Evolutionary conservation across 2,797 vertebrate species (phyloP).

Genomic region (Orestias chungarensis): DNA sequence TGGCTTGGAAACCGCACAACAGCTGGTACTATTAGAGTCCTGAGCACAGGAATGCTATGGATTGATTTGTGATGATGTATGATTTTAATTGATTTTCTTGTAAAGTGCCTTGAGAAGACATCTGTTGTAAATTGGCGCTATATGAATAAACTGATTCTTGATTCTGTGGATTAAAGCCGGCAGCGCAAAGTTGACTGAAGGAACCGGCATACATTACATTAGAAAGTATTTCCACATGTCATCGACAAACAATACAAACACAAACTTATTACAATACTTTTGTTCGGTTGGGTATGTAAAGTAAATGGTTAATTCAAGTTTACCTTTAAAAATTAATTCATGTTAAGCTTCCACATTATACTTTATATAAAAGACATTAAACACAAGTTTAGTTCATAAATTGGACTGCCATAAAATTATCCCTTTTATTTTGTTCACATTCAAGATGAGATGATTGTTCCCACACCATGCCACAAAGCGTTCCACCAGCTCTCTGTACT

Average conservation of each 20-base stretch:
- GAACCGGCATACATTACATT: too few relatives aligned
- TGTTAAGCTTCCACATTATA: neutral
- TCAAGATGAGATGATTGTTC: too few relatives aligned
- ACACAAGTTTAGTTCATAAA: neutral
- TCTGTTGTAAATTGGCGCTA: too few relatives aligned
- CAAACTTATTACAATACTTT: too few relatives aligned
- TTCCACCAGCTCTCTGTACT: too few relatives aligned
- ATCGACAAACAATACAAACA: neutral
- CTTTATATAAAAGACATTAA: neutral
- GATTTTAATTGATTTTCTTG: too few relatives aligned
- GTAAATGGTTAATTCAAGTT: neutral
- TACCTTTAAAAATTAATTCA: neutral
- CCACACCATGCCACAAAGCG: too few relatives aligned
- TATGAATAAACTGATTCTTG: too few relatives aligned
- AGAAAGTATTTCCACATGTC: neutral
- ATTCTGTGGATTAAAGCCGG: neutral
- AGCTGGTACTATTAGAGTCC: slow-evolving; percentile 51
- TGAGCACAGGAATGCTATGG: slow-evolving; percentile 69
- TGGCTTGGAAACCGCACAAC: slow-evolving; percentile 73
- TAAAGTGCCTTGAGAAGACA: too few relatives aligned
- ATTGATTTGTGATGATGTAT: too few relatives aligned
- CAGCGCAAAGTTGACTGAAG: neutral
- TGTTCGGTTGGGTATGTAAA: neutral
- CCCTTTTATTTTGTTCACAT: too few relatives aligned
- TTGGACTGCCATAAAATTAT: too few relatives aligned